Evolutionary conservation across 1,140 invertebrate genomes (phyloP), one percentile per base, ranked within the genome.

Genomic region (Cotesia vestalis): DNA sequence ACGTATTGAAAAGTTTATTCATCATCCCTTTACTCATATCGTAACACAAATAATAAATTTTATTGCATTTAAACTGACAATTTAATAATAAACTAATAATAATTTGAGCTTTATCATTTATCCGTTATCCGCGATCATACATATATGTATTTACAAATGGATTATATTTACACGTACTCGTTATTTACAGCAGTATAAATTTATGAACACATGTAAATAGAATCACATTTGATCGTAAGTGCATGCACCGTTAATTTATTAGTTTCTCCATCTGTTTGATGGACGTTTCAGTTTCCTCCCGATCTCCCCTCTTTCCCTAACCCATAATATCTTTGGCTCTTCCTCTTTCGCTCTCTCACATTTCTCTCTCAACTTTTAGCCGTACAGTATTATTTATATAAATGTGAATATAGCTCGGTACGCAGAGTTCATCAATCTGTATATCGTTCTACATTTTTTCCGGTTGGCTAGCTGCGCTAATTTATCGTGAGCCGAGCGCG

Each of bases 161-260:
- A 27, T 27, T 27, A 2, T 46, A 46, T 46, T 59, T 59, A 59
- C 57, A 17, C 17, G 14, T 59, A 27, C 20, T 9, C 9, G 14
- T 59, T 20, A 59, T 59, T 59, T 59, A 27, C 17, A 20, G 17
- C 57, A 27, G 17, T 59, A 17, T 59, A 34, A 59, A 59, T 59
- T 59, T 59, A 59, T 59, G 34, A 20, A 9, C 14, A 64, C 68
- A 46, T 46, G 76, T 75, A 78, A 79, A 75, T 74, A 73, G 67
- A 77, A 66, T 75, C 72, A 75, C 74, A 73, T 63, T 61, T 61
- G 68, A 53, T 59, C 67, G 53, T 72, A 72, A 74, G 75, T 75
- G 78, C 57, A 59, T 59, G 69, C 74, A 76, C 80, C 67, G 75
- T 60, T 76, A 78, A 79, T 80, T 81, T 79, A 80, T 80, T 80